These are phyloP conservation scores for Oegoconia quadripuncta DNA, from an alignment of 2,888 invertebrate species.

Conservation along the genomic window DNA sequence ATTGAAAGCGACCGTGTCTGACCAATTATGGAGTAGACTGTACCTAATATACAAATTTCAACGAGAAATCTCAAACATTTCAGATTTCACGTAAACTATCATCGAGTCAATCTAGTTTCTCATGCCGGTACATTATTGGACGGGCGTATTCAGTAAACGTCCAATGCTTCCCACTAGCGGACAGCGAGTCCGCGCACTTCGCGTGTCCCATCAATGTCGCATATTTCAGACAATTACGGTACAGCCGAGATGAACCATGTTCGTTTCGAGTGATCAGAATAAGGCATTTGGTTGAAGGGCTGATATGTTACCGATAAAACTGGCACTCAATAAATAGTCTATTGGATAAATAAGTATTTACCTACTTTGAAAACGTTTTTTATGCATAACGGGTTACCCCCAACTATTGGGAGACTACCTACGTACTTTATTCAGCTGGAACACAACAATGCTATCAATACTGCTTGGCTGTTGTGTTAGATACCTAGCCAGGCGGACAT, in stretches of 20 bases:
- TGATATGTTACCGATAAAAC: conserved; percentile 1
- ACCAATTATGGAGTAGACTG: too few species aligned
- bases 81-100: background rate
- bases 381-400: too few species aligned
- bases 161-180: conserved; percentile 13
- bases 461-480: too few species aligned
- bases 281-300: background rate
- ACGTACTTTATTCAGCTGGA: too few species aligned
- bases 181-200: conserved; percentile 36
- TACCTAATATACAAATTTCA: too few species aligned
- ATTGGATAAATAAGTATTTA: too few species aligned
- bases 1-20: too few species aligned
- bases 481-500: too few species aligned
- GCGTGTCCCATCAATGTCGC: conserved; percentile 53
- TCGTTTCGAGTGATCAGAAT: background rate
- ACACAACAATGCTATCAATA: too few species aligned
- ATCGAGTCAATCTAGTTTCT: conserved; percentile 1
- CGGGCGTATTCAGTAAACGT: conserved; percentile 2
- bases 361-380: too few species aligned
- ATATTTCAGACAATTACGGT: conserved; percentile 55
- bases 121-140: conserved; percentile 1
- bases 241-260: background rate
- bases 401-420: too few species aligned
- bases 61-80: background rate
- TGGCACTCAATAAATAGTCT: background rate